Base-by-base conservation (phyloP, 2,888 invertebrate species). In the Druceiella hillmani region DNA sequence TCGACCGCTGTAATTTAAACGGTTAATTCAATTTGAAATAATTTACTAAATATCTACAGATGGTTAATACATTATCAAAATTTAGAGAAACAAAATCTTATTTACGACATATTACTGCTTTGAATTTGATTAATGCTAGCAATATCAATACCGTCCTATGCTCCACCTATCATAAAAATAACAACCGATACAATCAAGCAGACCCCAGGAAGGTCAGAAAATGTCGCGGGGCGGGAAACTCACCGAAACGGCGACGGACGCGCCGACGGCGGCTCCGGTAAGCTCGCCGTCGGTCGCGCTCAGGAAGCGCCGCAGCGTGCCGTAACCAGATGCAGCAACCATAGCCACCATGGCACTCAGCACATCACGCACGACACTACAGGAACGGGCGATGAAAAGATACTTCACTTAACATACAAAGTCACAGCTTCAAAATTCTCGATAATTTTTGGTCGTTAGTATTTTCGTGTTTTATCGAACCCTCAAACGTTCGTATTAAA, bases 321-420 rank as follows among this genome's bases (percentile, higher is more conserved):
- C 69, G 58, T 66, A 68, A 57, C 70, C 70, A 50, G 69, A 67
- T 50, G 70, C 69, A 40, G 69, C 69, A 48, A 70, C 68, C 69
- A 69, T 70, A 41, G 69, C 67, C 58, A 70, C 68, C 69, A 69
- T 70, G 9, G 12, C 25, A 11, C 27, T 14, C 10, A 27, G 12
- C 25, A 25, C 25, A 7, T 56, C 49, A 48, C 54, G 55, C 58
- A 52, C 44, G 55, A 53, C 59, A 36, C 36, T 31, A 3, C 17
- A 14, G 25, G 16, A 12, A 10, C n/a, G 29, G 11, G 20, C 31
- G 16, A 17, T 10, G n/a, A 16, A 11, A 17, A 31, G 9, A 10
- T 20, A 11, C 17, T 17, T 31, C n/a, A 15, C 14, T 17, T 10
- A 13, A 15, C n/a, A 14, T 9, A 6, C 14, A 15, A 12, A 17